Evolutionary conservation across 2,888 invertebrate genomes (phyloP), one percentile per base, ranked within the genome.

Genomic region (Vesta saturnalis): DNA sequence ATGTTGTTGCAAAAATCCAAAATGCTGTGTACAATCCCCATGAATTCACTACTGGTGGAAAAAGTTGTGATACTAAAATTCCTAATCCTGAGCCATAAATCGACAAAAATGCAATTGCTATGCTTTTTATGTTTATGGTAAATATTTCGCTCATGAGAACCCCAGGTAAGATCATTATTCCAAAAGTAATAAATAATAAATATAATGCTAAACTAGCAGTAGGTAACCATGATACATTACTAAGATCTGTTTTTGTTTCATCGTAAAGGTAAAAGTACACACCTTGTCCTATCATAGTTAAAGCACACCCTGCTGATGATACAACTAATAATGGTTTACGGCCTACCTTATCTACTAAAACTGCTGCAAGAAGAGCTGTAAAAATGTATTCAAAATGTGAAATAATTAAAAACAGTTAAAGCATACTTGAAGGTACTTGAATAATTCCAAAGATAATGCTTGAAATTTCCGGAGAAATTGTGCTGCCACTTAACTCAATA

Each of bases 121-220:
- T 83, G 0, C 87, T 87, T 76, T 89, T 89, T 0, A 90, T 87
- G 69, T 89, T 89, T 0, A 89, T 87, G 0, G 90, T 88, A 73
- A 90, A 90, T 2, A 90, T 74, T 77, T 90, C 90, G 0, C 89
- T 89, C 74, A 90, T 86, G 83, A 90, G 85, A 73, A 89, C 86
- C 68, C 88, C 89, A 0, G 89, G 86, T 23, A 89, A 76, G 23
- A 88, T 89, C 0, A 88, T 89, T 30, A 90, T 81, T 0, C 90
- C 90, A 3, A 87, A 78, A 0, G 88, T 86, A 61, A 88, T 88
- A 4, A 88, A 78, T 2, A 89, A 77, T 59, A 88, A 88, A 74
- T 89, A 90, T 8, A 86, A 81, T 49, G 88, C 77, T 0, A 89
- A 83, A 0, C 88, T 88, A 0, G 85, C 75, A 30, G 89, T 79